Percentiles rank a stretch among this genome's conserved stretches.
These are phyloP conservation scores for Gonioctena quinquepunctata DNA, from an alignment of 1,140 invertebrate species.

Conservation along the genomic window DNA sequence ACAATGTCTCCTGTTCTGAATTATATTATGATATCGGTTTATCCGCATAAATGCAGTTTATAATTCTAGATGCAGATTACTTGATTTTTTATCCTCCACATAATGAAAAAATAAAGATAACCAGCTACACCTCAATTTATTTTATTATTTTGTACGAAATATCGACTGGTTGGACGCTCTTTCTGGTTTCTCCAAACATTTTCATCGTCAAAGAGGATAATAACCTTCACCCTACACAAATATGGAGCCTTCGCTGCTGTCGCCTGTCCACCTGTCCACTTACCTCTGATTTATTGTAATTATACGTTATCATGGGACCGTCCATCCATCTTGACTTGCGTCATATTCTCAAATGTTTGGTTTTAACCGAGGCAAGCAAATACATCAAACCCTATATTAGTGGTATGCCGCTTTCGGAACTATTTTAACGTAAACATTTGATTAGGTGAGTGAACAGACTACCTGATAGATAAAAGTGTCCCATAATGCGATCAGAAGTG, in stretches of 20 bases:
- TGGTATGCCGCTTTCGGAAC: background rate
- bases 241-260: slow-evolving; percentile 11
- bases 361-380: slow-evolving; percentile 7
- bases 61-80: too few species aligned
- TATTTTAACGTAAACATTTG: background rate
- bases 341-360: slow-evolving; percentile 16
- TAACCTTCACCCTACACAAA: background rate
- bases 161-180: background rate
- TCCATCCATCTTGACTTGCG: slow-evolving; percentile 38
- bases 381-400: slow-evolving; percentile 3
- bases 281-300: slow-evolving; percentile 52
- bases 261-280: slow-evolving; percentile 49
- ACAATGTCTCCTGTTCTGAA: too few species aligned
- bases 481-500: too few species aligned
- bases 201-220: background rate
- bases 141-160: background rate
- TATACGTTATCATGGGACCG: slow-evolving; percentile 47
- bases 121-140: too few species aligned
- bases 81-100: too few species aligned
- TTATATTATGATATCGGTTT: too few species aligned
- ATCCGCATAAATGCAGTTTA: too few species aligned
- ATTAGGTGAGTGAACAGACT: too few species aligned
- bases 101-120: too few species aligned
- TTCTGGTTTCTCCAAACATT: background rate
- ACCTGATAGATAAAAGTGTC: background rate